Evolutionary conservation across 2,797 vertebrate genomes (phyloP).

Genomic region (Cephalopachus bancanus): DNA sequence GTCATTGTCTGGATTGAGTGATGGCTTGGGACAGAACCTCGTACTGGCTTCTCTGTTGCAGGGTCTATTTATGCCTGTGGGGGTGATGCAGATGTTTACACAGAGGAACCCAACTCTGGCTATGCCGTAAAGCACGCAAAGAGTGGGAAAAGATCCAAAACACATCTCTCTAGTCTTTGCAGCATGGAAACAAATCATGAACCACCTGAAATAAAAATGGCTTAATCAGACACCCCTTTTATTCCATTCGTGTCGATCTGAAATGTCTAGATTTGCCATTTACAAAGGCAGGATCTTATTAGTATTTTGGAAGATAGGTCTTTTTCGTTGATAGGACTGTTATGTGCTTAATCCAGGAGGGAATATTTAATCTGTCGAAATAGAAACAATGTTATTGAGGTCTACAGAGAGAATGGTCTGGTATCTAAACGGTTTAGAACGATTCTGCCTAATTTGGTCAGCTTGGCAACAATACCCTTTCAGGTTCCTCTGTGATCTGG

Average conservation of each 20-base stretch:
- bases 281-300: background rate
- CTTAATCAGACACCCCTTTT: background rate
- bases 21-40: background rate
- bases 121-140: background rate
- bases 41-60: background rate
- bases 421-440: background rate
- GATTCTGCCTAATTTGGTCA: background rate
- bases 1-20: background rate
- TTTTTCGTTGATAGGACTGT: background rate
- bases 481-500: background rate
- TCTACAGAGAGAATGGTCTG: background rate
- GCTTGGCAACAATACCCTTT: background rate
- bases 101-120: background rate
- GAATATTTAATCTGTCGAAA: background rate
- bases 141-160: background rate
- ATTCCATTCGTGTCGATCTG: background rate
- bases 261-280: constrained; percentile 1
- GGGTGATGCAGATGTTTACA: background rate
- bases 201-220: background rate
- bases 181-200: background rate
- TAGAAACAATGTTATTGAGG: background rate
- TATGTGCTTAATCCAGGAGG: background rate
- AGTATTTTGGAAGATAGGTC: background rate
- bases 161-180: background rate
- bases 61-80: background rate